These are phyloP conservation scores for Ormyrus nitidulus DNA, from an alignment of 2,888 invertebrate species.

Conservation along the genomic window DNA sequence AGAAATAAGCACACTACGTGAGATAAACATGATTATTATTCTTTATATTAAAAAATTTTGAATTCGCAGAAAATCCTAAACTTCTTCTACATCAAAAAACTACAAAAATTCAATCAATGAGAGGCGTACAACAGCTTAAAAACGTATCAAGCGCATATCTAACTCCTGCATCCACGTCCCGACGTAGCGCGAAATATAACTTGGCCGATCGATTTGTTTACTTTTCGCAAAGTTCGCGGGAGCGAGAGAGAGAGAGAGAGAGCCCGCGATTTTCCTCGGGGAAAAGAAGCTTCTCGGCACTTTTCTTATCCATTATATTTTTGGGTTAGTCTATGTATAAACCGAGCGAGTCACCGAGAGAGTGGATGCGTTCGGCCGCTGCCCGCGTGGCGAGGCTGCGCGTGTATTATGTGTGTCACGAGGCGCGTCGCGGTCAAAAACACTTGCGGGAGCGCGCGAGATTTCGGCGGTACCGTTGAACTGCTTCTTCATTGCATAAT, in stretches of 20 bases:
- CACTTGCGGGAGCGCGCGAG: conserved; percentile 17
- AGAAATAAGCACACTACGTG: too few species aligned
- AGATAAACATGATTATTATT: too few species aligned
- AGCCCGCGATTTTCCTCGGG: neutral
- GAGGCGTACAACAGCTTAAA: too few species aligned
- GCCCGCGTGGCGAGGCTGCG: neutral
- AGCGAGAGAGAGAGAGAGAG: neutral
- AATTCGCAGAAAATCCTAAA: too few species aligned
- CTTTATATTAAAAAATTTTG: too few species aligned
- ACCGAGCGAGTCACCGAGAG: conserved; percentile 1
- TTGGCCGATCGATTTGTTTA: neutral
- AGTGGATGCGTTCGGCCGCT: neutral
- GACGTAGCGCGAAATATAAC: neutral
- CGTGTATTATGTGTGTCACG: conserved; percentile 1
- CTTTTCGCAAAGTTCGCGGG: neutral
- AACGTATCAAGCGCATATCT: too few species aligned
- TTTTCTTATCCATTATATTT: conserved; percentile 45
- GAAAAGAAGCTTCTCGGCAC: conserved; percentile 12
- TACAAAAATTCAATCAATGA: too few species aligned
- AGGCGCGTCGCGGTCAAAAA: conserved; percentile 32
- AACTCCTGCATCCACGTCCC: too few species aligned
- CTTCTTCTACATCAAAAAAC: too few species aligned
- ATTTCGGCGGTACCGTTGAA: conserved; percentile 2
- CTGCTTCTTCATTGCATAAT: conserved; percentile 25
- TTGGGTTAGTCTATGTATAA: conserved; percentile 45